These are phyloP conservation scores for Seira musarum DNA, from an alignment of 2,888 invertebrate genomes.

Conservation along the genomic window DNA sequence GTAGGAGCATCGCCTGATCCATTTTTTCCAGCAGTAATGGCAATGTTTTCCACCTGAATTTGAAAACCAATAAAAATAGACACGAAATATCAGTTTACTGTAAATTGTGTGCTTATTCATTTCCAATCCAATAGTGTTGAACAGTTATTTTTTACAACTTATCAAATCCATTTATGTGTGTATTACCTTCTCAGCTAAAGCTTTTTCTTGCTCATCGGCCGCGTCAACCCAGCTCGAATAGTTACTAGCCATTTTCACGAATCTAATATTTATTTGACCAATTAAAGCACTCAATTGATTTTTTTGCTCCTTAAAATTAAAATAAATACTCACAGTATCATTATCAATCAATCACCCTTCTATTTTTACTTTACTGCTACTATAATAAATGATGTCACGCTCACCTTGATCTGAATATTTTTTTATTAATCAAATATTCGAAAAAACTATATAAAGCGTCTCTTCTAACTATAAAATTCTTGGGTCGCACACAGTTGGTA, in stretches of 20 bases:
- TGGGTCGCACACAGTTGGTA: too few species aligned
- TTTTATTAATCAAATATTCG: too few species aligned
- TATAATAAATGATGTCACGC: too few species aligned
- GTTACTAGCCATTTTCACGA: conserved; percentile 61
- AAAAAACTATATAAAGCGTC: too few species aligned
- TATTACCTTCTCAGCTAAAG: conserved; percentile 57
- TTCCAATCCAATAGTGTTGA: not conserved
- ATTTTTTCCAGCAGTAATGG: conserved; percentile 23
- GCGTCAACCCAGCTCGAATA: conserved; percentile 66
- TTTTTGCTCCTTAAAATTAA: not conserved
- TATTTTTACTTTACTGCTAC: too few species aligned
- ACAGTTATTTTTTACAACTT: not conserved
- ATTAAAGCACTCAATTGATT: not conserved
- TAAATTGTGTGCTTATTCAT: not conserved
- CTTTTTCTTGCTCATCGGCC: conserved; percentile 64
- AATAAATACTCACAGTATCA: too few species aligned
- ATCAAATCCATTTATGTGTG: too few species aligned
- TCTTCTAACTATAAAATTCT: too few species aligned
- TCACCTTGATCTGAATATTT: too few species aligned
- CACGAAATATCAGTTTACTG: not conserved
- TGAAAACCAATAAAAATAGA: not conserved
- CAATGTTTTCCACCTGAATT: conserved; percentile 46
- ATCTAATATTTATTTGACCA: not conserved
- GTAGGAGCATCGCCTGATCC: conserved; percentile 26
- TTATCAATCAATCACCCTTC: too few species aligned